Conservation (phyloP, 2,797 vertebrate species). For the Coluber constrictor region DNA sequence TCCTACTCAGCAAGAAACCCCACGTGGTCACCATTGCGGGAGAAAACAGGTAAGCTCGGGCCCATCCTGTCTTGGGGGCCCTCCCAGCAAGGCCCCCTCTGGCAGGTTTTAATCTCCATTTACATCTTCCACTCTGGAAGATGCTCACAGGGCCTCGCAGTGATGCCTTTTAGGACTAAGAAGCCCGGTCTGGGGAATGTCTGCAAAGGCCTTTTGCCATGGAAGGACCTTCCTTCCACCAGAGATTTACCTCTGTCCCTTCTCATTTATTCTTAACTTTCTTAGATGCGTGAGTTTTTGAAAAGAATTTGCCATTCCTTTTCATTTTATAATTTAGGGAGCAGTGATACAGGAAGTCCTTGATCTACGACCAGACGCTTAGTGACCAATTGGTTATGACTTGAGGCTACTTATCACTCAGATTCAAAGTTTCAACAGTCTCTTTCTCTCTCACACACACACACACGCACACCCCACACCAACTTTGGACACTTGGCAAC, state of each 20-base stretch:
- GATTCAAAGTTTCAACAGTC: background rate
- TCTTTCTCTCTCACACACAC: no score
- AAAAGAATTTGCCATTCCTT: background rate
- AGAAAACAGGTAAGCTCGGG: constrained; percentile 83
- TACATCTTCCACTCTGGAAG: background rate
- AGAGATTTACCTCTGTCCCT: background rate
- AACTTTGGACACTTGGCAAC: no score
- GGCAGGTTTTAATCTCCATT: background rate
- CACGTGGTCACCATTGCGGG: constrained; percentile 95
- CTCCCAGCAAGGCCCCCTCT: no score
- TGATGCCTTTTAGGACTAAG: accelerated
- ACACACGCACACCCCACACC: no score
- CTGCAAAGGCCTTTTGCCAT: no score
- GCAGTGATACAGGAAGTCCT: background rate
- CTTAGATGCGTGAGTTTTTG: background rate
- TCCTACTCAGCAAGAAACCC: constrained; percentile 94
- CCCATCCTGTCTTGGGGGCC: no score
- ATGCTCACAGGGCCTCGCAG: no score
- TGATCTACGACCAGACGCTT: background rate
- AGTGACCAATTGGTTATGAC: background rate
- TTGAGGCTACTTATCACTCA: background rate
- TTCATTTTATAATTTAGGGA: background rate
- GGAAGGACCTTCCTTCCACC: no score
- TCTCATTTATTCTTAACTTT: no score
- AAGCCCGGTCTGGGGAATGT: background rate